A percentile compares a stretch with the other conserved stretches of the same genome.
Evolutionary conservation across 2,888 invertebrate genomes (phyloP).

Genomic region (Embidobia sp.): DNA sequence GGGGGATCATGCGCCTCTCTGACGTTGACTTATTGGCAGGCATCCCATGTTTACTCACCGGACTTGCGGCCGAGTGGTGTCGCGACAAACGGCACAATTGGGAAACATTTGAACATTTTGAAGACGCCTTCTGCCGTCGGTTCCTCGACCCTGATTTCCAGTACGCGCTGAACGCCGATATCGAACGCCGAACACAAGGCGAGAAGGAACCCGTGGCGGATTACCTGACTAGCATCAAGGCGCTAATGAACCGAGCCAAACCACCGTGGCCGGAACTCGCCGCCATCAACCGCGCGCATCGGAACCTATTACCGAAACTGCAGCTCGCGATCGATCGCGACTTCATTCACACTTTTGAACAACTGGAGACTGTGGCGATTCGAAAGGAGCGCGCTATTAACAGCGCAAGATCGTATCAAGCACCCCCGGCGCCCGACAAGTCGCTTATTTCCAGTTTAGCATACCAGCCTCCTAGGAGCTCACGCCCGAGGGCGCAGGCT

Average conservation of each 20-base stretch:
- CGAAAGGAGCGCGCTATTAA: not conserved
- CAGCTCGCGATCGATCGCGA: not conserved
- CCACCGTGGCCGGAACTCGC: not conserved
- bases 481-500: too few relatives aligned
- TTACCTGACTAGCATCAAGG: not conserved
- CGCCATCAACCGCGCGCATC: not conserved
- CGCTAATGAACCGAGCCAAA: not conserved
- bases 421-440: not conserved
- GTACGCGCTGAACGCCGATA: not conserved
- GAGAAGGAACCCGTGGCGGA: not conserved
- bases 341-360: not conserved
- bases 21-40: not conserved
- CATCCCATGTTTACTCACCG: not conserved
- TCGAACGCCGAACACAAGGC: not conserved
- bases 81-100: not conserved
- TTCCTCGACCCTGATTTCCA: not conserved
- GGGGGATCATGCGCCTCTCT: not conserved
- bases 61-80: conserved; percentile 1
- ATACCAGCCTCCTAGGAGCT: not conserved
- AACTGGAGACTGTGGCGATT: not conserved
- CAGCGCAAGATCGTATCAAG: not conserved
- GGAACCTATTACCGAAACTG: not conserved
- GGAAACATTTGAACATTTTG: not conserved
- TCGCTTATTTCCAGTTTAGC: not conserved
- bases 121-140: not conserved